Evolutionary conservation across 2,113 vertebrate genomes (phyloP).

Genomic region (Tupaia chinensis): DNA sequence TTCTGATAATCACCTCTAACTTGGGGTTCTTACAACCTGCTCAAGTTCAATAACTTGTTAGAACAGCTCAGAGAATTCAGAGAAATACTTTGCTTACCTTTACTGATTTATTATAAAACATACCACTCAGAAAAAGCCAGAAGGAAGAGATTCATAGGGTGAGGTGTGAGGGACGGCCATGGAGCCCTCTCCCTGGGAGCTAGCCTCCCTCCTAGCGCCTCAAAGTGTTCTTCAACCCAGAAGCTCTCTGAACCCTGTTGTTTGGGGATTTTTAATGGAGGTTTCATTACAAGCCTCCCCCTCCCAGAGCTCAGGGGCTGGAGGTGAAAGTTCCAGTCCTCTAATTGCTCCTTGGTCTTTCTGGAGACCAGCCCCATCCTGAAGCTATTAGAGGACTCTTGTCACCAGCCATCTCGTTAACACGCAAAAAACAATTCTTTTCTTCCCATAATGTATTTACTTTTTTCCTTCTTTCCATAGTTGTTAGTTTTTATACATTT

Average conservation of each 20-base stretch:
- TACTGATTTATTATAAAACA: background rate
- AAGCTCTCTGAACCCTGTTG: background rate
- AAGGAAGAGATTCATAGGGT: background rate
- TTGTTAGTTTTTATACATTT: too few species aligned
- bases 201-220: background rate
- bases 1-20: background rate
- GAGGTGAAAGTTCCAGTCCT: background rate
- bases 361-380: background rate
- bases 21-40: background rate
- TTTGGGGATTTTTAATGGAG: background rate
- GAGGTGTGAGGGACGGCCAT: background rate
- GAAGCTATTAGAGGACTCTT: background rate
- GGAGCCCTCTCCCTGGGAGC: background rate
- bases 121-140: background rate
- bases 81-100: background rate
- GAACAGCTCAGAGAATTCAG: background rate
- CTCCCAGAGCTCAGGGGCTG: background rate
- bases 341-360: background rate
- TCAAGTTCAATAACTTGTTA: background rate
- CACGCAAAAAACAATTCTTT: background rate
- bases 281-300: background rate
- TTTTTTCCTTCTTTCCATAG: too few species aligned
- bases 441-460: too few species aligned
- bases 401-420: background rate
- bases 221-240: background rate